These are phyloP conservation scores for Prunella fulvescens DNA, from an alignment of 2,113 vertebrate species.

Conservation along the genomic window DNA sequence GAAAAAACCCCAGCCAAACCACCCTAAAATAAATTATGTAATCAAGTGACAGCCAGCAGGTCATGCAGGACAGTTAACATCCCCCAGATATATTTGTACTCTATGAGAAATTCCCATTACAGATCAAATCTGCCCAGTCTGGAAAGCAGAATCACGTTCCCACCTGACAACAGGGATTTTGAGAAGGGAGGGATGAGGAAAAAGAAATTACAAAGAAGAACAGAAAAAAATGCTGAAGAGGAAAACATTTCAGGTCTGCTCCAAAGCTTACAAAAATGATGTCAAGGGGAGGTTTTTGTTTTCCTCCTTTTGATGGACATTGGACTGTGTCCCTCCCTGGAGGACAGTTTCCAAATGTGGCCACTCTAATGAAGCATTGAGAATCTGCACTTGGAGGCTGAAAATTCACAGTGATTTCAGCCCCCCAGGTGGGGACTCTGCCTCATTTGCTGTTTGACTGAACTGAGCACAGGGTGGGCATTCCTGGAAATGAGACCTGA, in stretches of 20 bases:
- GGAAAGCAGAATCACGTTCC: background rate
- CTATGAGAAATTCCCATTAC: background rate
- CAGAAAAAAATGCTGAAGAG: background rate
- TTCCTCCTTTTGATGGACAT: background rate
- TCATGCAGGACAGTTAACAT: background rate
- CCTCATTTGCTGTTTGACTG: background rate
- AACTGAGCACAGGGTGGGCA: background rate
- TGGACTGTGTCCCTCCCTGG: background rate
- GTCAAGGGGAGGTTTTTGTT: background rate
- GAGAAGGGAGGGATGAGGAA: background rate
- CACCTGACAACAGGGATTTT: background rate
- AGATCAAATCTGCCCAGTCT: background rate
- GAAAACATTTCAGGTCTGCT: background rate
- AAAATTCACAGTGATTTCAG: background rate
- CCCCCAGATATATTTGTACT: background rate
- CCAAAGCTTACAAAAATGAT: background rate
- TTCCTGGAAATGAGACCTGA: background rate
- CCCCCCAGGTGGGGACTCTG: background rate
- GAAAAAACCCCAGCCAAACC: background rate
- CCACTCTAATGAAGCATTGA: background rate
- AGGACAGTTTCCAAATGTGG: background rate
- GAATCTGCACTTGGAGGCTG: background rate
- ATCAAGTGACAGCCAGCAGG: background rate
- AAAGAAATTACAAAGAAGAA: background rate
- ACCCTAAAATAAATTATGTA: constrained; percentile 5